phyloP scores from a whole-genome alignment of 2,797 vertebrate genomes.

The Emys orbicularis region DNA sequence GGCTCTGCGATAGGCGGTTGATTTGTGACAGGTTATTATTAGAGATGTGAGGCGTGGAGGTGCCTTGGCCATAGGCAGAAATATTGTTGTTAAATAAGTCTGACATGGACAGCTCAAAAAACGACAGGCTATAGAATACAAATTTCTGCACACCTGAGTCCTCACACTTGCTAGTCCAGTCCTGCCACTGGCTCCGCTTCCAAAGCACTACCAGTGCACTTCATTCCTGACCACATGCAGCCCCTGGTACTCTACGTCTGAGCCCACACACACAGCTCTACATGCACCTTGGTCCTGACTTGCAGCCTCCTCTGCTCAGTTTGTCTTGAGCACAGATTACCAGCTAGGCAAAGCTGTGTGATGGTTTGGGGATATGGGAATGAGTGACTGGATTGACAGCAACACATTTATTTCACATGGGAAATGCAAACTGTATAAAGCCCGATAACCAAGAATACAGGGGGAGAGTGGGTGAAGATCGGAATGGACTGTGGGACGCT shows the following conservation, averaged over 20 bases:
- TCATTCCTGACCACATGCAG: background rate
- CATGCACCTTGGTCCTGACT: background rate
- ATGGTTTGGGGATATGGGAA: background rate
- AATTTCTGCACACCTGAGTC: background rate
- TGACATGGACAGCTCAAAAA: background rate
- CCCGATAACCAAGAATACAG: background rate
- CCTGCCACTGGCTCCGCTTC: background rate
- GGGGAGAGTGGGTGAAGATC: too few species aligned
- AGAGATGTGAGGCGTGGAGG: background rate
- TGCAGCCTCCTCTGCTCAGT: background rate
- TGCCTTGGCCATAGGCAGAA: background rate
- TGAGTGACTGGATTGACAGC: background rate
- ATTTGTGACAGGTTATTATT: background rate
- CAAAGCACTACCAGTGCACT: background rate
- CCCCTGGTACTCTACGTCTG: background rate
- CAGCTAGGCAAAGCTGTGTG: background rate
- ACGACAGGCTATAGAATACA: background rate
- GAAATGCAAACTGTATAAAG: background rate
- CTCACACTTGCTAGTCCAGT: background rate
- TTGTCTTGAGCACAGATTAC: background rate
- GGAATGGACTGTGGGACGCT: rapidly evolving
- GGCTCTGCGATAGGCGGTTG: background rate
- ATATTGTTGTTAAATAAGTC: background rate
- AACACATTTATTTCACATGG: background rate
- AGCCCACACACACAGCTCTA: background rate